phyloP scores from a whole-genome alignment of 2,888 invertebrate species.

The Nezara viridula region DNA sequence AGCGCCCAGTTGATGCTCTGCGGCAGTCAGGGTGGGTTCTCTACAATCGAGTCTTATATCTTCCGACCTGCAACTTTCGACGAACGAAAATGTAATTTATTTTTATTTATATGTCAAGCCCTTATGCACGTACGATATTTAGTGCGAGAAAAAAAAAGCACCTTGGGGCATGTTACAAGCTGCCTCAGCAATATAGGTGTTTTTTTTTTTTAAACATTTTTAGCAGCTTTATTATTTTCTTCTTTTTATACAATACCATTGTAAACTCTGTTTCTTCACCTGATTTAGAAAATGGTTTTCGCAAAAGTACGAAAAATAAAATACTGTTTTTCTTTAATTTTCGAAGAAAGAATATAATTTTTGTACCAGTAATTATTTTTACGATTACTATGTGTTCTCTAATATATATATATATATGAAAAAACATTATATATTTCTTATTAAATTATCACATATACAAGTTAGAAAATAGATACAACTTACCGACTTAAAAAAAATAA shows the following conservation, averaged over 20 bases:
- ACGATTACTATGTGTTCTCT: neutral
- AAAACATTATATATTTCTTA: neutral
- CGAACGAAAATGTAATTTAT: constrained; percentile 20
- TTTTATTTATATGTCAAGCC: neutral
- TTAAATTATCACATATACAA: neutral
- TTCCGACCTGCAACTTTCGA: neutral
- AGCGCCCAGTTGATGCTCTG: constrained; percentile 18
- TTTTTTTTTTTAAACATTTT: neutral
- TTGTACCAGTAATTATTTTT: neutral
- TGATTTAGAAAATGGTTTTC: neutral
- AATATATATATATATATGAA: neutral
- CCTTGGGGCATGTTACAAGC: neutral
- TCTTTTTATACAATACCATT: neutral
- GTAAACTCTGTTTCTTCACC: neutral
- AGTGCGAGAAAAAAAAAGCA: neutral
- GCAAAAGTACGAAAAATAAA: neutral
- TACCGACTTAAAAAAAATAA: neutral
- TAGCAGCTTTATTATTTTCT: neutral
- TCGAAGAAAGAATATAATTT: neutral
- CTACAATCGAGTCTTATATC: neutral
- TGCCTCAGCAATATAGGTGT: neutral
- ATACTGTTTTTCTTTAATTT: neutral
- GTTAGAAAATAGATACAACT: neutral
- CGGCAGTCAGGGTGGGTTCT: neutral
- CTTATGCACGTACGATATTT: neutral